Evolutionary conservation across 1,140 invertebrate genomes (phyloP).

Genomic region (Acyrthosiphon pisum): DNA sequence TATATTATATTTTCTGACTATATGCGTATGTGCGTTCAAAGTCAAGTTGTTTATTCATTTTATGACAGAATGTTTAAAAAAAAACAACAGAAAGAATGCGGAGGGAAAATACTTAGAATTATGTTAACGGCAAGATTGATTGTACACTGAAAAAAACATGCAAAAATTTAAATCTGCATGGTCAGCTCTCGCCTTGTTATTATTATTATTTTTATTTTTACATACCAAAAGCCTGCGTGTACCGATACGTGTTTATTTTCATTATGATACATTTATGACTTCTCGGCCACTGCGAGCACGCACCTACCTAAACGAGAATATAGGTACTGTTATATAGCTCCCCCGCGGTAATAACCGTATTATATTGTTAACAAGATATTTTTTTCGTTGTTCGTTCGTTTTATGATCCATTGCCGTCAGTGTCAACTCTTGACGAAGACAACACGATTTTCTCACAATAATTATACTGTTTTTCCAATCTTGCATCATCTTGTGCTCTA

Average conservation of each 20-base stretch:
- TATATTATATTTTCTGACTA: conserved; percentile 8
- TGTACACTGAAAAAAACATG: background rate
- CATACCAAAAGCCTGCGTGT: background rate
- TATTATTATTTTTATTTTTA: background rate
- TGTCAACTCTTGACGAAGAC: background rate
- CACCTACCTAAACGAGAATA: conserved; percentile 28
- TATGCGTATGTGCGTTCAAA: background rate
- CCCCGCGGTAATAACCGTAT: background rate
- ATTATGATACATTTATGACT: conserved; percentile 17
- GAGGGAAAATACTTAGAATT: background rate
- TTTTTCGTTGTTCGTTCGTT: background rate
- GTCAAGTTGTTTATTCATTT: conserved; percentile 21
- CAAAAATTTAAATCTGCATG: background rate
- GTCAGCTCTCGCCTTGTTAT: background rate
- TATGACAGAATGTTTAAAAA: background rate
- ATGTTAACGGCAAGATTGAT: background rate
- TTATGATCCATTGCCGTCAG: background rate
- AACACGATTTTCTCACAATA: conserved; percentile 7
- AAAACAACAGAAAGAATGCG: background rate
- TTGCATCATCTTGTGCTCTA: background rate
- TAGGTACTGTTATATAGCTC: background rate
- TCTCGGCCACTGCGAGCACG: background rate
- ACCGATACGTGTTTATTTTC: conserved; percentile 27
- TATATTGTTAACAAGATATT: background rate
- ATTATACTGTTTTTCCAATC: conserved; percentile 2